Conservation (phyloP, 2,888 invertebrate genomes). For the Agonopterix arenella region DNA sequence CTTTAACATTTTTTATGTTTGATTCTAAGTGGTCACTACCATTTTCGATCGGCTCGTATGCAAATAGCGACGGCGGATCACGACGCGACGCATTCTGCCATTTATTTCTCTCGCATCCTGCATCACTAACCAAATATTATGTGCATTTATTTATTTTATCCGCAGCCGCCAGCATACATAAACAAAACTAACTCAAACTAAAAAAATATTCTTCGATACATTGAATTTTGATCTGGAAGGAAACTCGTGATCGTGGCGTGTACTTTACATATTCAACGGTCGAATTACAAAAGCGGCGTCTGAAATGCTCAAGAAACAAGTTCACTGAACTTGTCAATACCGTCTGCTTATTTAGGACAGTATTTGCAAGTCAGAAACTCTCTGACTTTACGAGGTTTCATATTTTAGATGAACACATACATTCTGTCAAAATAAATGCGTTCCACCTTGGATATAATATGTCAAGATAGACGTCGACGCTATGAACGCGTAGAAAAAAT, state of each 20-base stretch:
- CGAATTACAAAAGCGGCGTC: constrained; percentile 19
- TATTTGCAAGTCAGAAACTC: constrained; percentile 53
- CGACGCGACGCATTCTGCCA: constrained; percentile 22
- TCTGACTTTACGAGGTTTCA: constrained; percentile 19
- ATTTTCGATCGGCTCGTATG: constrained; percentile 48
- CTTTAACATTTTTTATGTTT: constrained; percentile 15
- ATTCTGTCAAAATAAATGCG: too few species aligned
- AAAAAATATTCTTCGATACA: constrained; percentile 24
- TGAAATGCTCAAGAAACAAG: constrained; percentile 26
- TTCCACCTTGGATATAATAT: too few species aligned
- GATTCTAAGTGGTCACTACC: constrained; percentile 28
- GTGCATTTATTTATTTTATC: constrained; percentile 66
- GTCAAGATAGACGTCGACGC: too few species aligned
- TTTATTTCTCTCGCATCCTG: constrained; percentile 41
- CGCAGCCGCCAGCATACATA: constrained; percentile 26
- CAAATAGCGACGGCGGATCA: constrained; percentile 47
- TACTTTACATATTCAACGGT: constrained; percentile 44
- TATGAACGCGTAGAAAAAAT: too few species aligned
- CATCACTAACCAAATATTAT: constrained; percentile 65
- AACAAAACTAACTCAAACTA: constrained; percentile 24
- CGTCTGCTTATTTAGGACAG: constrained; percentile 54
- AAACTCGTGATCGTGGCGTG: constrained; percentile 26
- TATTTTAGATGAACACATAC: too few species aligned
- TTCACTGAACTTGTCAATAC: constrained; percentile 54
- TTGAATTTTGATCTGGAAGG: constrained; percentile 33